These are phyloP conservation scores for Cheilosia vulpina DNA, from an alignment of 2,888 invertebrate species.

Conservation along the genomic window DNA sequence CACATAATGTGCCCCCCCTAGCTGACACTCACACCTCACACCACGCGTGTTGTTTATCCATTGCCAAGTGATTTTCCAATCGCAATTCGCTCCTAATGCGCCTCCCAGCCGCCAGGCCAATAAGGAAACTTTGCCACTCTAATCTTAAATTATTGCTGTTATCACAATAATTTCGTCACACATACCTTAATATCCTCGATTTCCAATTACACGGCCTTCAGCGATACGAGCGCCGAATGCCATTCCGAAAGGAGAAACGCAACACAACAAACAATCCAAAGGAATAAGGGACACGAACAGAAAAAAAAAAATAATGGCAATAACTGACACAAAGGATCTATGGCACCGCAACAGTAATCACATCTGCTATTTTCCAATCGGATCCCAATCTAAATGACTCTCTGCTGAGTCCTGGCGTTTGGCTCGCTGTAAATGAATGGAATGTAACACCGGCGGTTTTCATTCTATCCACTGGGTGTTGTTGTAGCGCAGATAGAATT, in stretches of 20 bases:
- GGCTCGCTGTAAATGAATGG: constrained; percentile 13
- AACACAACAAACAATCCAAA: background rate
- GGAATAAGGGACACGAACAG: background rate
- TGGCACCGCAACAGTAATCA: constrained; percentile 49
- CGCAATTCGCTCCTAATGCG: constrained; percentile 28
- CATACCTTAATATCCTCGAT: constrained; percentile 50
- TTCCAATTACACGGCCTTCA: constrained; percentile 54
- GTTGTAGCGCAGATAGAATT: constrained; percentile 29
- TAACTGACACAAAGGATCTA: constrained; percentile 51
- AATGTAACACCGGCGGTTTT: background rate
- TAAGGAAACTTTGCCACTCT: constrained; percentile 61
- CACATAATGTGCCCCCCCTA: background rate
- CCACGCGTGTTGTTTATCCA: constrained; percentile 26
- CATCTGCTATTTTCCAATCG: constrained; percentile 58
- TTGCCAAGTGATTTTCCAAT: constrained; percentile 34
- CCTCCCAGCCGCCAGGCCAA: constrained; percentile 12
- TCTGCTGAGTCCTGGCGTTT: constrained; percentile 1
- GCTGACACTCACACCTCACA: background rate
- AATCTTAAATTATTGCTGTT: constrained; percentile 59
- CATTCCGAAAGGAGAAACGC: constrained; percentile 4
- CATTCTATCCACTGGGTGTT: constrained; percentile 20
- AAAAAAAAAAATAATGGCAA: constrained; percentile 50
- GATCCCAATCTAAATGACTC: constrained; percentile 58
- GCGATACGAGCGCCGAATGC: constrained; percentile 37
- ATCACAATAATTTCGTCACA: constrained; percentile 63